Conservation (phyloP, 2,113 vertebrate genomes). For the Hyaena hyaena region DNA sequence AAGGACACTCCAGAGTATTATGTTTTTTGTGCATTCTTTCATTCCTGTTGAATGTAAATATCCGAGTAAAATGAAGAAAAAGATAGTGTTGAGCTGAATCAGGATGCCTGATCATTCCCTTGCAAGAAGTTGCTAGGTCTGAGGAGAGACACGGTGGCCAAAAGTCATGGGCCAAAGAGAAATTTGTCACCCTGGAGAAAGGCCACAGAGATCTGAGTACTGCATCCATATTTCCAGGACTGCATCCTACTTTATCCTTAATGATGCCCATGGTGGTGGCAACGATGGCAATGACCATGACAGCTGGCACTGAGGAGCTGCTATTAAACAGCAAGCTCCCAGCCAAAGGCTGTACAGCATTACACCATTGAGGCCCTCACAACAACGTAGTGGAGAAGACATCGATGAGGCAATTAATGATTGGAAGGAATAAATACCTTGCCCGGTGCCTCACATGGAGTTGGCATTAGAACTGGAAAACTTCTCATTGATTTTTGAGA, state of each 20-base stretch:
- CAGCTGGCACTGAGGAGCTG: not conserved
- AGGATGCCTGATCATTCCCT: not conserved
- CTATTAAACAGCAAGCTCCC: not conserved
- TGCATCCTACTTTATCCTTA: not conserved
- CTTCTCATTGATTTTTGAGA: not conserved
- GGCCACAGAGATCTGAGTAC: not conserved
- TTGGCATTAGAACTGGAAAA: not conserved
- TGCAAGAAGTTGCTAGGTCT: not conserved
- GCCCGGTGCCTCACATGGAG: not conserved
- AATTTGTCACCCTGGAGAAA: no score
- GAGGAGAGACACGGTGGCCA: not conserved
- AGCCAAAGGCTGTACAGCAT: not conserved
- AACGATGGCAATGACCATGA: no score
- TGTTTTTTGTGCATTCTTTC: not conserved
- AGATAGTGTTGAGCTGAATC: not conserved
- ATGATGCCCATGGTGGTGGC: rapidly evolving
- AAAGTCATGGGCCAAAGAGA: not conserved
- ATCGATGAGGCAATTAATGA: not conserved
- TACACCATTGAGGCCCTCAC: not conserved
- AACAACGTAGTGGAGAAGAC: not conserved
- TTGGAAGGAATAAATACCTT: not conserved
- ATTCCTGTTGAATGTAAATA: not conserved
- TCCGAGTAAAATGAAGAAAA: not conserved
- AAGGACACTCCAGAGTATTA: not conserved
- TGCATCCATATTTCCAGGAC: no score